Base-by-base conservation (phyloP, 2,888 invertebrate genomes). In the Cataglyphis rosenhaueri region DNA sequence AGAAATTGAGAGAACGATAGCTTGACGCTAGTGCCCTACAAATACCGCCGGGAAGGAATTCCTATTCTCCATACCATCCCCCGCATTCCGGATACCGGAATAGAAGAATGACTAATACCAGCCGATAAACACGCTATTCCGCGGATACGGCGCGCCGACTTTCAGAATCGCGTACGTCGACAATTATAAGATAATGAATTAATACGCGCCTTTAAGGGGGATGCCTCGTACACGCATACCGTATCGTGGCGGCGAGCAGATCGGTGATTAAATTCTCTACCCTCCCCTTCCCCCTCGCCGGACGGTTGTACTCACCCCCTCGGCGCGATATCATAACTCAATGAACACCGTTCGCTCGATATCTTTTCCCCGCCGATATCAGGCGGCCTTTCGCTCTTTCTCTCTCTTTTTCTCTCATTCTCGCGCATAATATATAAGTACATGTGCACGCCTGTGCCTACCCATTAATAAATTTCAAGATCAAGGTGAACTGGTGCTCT, bases 391-490 rank as follows among this genome's bases (percentile, higher is more conserved):
- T 48, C 64, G 35, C 44, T 74, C 44, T 3, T 4, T 48, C 6
- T 48, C 2, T 10, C 41, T 41, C 68, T 48, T 25, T 25, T 5
- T 48, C 32, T 32, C 61, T 29, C 29, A 10, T 68, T 61, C 21
- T 1, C 41, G 25, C 61, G 76, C 79, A 81, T 75, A 79, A 85
- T 81, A 82, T 74, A 81, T 61, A 64, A 32, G 71, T 41, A 65
- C n/a, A n/a, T 32, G 68, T 52, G 48, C 8, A n/a, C 8, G 2
- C 8, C 48, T 52, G 48, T 52, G n/a, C n/a, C 48, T 52, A 52
- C 71, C 65, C 83, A 89, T 89, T 89, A 85, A 88, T 86, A 85
- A 85, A 87, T 86, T 89, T 89, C 85, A 78, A 65, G 84, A 87
- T 84, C 89, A 87, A 89, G 89, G 89, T 76, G 81, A 89, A 85